phyloP scores from a whole-genome alignment of 2,888 invertebrate genomes.

The Tenthredo notha region DNA sequence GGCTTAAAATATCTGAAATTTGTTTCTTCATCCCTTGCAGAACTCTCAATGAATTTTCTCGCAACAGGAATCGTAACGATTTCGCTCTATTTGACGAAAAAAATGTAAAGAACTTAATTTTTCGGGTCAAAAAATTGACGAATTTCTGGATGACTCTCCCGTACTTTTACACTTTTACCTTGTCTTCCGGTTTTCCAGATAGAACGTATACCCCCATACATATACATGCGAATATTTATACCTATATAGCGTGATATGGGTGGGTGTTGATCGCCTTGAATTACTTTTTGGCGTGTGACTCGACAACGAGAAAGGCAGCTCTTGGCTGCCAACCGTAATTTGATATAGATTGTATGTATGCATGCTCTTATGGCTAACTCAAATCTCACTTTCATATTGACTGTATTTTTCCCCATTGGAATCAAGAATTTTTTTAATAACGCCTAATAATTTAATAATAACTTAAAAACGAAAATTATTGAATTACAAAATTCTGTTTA shows the following conservation, averaged over 20 bases:
- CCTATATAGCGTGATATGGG: slow-evolving; percentile 13
- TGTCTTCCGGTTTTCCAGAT: too few species aligned
- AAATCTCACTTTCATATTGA: not conserved
- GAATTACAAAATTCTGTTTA: not conserved
- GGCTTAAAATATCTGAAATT: not conserved
- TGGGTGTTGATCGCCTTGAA: slow-evolving; percentile 31
- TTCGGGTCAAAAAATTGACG: too few species aligned
- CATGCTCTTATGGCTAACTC: not conserved
- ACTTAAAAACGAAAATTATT: not conserved
- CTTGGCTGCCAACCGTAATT: slow-evolving; percentile 27
- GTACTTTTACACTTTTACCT: too few species aligned
- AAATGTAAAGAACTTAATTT: too few species aligned
- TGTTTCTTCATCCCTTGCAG: not conserved
- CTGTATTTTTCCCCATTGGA: not conserved
- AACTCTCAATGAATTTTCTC: not conserved
- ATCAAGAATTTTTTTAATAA: not conserved
- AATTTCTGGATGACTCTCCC: too few species aligned
- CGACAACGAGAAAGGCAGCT: slow-evolving; percentile 2
- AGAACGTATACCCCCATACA: too few species aligned
- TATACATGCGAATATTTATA: not conserved
- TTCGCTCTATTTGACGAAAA: too few species aligned
- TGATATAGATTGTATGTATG: not conserved
- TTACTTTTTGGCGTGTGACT: slow-evolving; percentile 44
- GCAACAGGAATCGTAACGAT: too few species aligned
- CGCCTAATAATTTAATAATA: not conserved